Evolutionary conservation across 2,113 vertebrate genomes (phyloP).

Genomic region (Chlorodrepanis virens): DNA sequence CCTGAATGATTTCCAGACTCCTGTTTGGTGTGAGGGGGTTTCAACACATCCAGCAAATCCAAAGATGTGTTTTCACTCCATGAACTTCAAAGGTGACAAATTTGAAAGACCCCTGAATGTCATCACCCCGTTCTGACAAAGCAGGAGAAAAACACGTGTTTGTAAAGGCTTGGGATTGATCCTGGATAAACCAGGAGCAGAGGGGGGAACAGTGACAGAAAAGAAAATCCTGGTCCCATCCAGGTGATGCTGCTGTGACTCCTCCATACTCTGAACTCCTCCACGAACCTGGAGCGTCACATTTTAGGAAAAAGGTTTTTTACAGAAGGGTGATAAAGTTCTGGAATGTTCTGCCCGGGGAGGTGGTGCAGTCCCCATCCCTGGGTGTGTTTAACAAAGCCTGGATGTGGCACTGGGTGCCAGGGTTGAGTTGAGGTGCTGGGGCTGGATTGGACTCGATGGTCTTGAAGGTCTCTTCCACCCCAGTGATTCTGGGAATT

Average conservation of each 20-base stretch:
- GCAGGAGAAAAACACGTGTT: background rate
- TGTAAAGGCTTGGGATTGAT: background rate
- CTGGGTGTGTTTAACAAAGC: background rate
- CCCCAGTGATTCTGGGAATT: background rate
- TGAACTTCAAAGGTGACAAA: background rate
- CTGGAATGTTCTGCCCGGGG: background rate
- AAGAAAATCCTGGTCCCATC: background rate
- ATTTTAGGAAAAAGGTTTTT: background rate
- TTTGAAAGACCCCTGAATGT: background rate
- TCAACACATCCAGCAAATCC: background rate
- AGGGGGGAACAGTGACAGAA: background rate
- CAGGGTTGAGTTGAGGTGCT: background rate
- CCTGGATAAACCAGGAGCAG: background rate
- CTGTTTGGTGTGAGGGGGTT: rapidly evolving
- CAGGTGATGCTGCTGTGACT: background rate
- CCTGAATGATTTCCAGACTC: background rate
- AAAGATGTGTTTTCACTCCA: background rate
- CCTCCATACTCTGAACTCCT: background rate
- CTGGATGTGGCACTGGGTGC: background rate
- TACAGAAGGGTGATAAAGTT: background rate
- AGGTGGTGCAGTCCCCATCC: background rate
- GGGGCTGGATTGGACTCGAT: background rate
- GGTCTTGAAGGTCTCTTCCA: background rate
- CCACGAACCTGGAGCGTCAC: background rate
- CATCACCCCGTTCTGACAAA: background rate